phyloP scores from a whole-genome alignment of 1,140 invertebrate species.

The Bombus sylvicola region DNA sequence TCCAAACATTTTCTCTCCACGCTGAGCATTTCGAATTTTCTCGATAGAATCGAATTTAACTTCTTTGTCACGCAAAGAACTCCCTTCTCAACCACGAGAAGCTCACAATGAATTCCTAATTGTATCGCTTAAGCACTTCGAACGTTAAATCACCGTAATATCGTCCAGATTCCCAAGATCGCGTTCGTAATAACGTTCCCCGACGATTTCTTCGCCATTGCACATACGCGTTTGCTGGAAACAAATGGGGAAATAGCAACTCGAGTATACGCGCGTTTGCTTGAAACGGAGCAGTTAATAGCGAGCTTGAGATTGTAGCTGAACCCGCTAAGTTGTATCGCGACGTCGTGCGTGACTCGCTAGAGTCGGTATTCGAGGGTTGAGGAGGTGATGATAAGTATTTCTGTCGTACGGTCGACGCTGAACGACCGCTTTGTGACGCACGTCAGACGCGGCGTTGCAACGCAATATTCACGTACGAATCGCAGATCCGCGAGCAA shows the following conservation, averaged over 20 bases:
- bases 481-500: neutral
- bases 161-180: neutral
- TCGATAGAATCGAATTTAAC: neutral
- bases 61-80: neutral
- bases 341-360: constrained; percentile 31
- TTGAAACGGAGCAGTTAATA: constrained; percentile 13
- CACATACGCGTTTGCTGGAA: neutral
- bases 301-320: constrained; percentile 14
- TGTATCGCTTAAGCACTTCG: neutral
- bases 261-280: neutral
- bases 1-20: too few species aligned
- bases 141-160: neutral
- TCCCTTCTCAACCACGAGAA: neutral
- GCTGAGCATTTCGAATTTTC: too few species aligned
- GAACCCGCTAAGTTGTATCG: neutral
- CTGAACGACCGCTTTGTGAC: constrained; percentile 30
- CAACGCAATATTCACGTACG: constrained; percentile 8
- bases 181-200: neutral
- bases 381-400: constrained; percentile 37
- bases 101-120: neutral
- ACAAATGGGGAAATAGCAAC: neutral
- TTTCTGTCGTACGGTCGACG: constrained; percentile 9
- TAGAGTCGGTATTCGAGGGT: neutral
- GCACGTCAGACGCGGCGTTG: neutral
- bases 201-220: neutral